A percentile compares a stretch with the other conserved stretches of the same genome.
These are phyloP conservation scores for Tridacna gigas DNA, from an alignment of 2,888 invertebrate genomes.

Conservation along the genomic window DNA sequence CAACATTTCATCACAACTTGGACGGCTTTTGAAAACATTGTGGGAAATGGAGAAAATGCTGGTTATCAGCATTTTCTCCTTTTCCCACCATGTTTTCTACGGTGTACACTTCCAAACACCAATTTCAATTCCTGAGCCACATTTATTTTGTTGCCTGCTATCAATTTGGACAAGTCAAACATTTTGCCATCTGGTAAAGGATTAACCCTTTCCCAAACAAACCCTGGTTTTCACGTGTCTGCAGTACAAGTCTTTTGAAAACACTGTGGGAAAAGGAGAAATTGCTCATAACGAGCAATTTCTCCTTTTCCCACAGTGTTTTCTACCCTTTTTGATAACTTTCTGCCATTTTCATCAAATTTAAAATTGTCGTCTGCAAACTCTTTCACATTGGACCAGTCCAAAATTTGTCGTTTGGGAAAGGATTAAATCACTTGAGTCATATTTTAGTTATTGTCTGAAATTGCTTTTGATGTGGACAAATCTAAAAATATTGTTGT, in stretches of 20 bases:
- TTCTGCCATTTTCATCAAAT: too few species aligned
- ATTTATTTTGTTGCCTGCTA: too few species aligned
- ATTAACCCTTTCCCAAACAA: neutral
- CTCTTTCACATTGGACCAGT: neutral
- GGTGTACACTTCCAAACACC: neutral
- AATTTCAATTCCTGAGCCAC: too few species aligned
- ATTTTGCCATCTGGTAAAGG: neutral
- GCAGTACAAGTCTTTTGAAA: neutral
- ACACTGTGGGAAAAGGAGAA: constrained; percentile 3
- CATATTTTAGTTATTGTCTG: too few species aligned
- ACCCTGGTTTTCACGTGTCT: neutral
- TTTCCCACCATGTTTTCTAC: neutral
- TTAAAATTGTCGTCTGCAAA: neutral
- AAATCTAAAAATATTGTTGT: too few species aligned
- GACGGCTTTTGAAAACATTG: neutral
- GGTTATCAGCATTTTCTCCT: neutral
- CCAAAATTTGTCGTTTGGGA: neutral
- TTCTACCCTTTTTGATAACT: neutral
- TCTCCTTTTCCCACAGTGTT: constrained; percentile 2
- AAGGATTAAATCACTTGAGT: neutral
- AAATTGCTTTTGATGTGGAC: too few species aligned
- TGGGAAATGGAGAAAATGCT: neutral
- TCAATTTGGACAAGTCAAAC: neutral
- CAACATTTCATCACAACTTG: neutral
- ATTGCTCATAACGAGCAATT: neutral